Evolutionary conservation across 2,888 invertebrate genomes (phyloP).

Genomic region (Dryocosmus kuriphilus): DNA sequence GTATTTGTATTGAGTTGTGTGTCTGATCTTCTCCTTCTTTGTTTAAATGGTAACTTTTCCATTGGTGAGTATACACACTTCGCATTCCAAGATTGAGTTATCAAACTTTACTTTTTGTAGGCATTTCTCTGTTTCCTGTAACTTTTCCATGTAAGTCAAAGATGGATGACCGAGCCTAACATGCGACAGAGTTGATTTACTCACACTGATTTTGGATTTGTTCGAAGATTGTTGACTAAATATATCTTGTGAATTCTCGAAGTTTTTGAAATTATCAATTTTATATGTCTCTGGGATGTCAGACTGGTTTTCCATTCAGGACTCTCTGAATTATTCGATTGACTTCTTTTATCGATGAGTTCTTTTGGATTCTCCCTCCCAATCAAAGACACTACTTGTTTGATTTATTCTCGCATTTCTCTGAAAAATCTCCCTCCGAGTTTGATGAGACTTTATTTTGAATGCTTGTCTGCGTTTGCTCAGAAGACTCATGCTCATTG

Average conservation of each 20-base stretch:
- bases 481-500: slow-evolving; percentile 22
- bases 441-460: slow-evolving; percentile 2
- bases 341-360: neutral
- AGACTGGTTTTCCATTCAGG: neutral
- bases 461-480: too few relatives aligned
- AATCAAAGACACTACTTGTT: neutral
- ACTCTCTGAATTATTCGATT: neutral
- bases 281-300: neutral
- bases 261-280: neutral
- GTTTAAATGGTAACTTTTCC: slow-evolving; percentile 46
- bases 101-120: slow-evolving; percentile 49
- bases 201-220: neutral
- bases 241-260: neutral
- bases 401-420: neutral
- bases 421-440: neutral
- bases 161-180: slow-evolving; percentile 59
- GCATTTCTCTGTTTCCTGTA: slow-evolving; percentile 48
- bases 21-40: slow-evolving; percentile 20
- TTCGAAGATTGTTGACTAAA: neutral
- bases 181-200: slow-evolving; percentile 59
- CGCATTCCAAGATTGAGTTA: slow-evolving; percentile 50
- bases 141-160: slow-evolving; percentile 45
- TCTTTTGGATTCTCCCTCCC: slow-evolving; percentile 4
- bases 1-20: slow-evolving; percentile 49
- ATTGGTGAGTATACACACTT: slow-evolving; percentile 50